Base-by-base conservation (phyloP, 2,888 invertebrate genomes). In the Sphecodes monilicornis region DNA sequence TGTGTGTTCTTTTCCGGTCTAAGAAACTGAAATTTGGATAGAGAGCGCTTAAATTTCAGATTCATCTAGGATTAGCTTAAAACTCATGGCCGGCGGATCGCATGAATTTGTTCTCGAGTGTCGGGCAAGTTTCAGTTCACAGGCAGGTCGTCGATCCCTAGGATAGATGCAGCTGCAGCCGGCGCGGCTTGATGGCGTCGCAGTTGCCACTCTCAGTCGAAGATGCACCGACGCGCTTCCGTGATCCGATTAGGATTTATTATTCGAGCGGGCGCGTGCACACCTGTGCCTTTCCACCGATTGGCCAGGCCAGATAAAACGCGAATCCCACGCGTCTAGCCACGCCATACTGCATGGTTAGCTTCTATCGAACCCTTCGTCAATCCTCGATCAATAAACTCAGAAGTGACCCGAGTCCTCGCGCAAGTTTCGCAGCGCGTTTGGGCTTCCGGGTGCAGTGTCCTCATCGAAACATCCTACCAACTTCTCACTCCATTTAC, bases 191-290 rank as follows among this genome's bases (percentile, higher is more conserved):
- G 64, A 29, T 29, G 41, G 50, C 79, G 80, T 74, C 73, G 80
- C 78, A 81, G 76, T 86, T 86, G 84, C 76, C 83, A 84, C 32
- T 84, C 66, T 74, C 85, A 79, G 68, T 54, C 77, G 75, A 74
- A 82, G 85, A 84, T 76, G 81, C 84, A 36, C 84, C 84, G 74
- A 77, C 80, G 77, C 66, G 77, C 74, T 85, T 86, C 85, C 86
- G 78, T 82, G 85, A 86, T 86, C 85, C 86, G 86, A 85, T 86
- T 85, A 83, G 82, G 82, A 85, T 86, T 86, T 86, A 86, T 86
- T 83, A 86, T 86, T 80, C 86, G 85, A 76, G 68, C 72, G 57
- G 39, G 82, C 78, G 83, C 85, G 78, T 76, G 86, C 82, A 86
- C 86, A 86, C 85, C 86, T 86, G 86, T 70, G 85, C 85, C 79